Base-by-base conservation (phyloP, 2,888 invertebrate species). In the Biston betularia region DNA sequence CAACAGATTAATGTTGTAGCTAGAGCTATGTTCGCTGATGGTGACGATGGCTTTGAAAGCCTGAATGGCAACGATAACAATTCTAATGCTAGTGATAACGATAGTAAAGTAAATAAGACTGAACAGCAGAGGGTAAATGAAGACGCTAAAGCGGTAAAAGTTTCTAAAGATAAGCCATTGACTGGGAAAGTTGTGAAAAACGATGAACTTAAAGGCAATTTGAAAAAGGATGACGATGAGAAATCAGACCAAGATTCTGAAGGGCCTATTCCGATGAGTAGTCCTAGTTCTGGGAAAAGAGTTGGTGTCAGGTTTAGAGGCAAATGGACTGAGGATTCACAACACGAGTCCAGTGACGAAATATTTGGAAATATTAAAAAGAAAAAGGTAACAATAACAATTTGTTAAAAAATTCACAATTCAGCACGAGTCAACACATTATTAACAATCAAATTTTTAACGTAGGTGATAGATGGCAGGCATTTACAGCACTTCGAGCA, bases 41-140 rank as follows among this genome's bases (percentile, higher is more conserved):
- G 97, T 82, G 97, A 97, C 81, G 97, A 97, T 81, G 97, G 97
- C 12, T 97, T 97, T 79, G 97, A 97, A 89, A 97, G 97, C 84
- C 94, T 97, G 9, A 97, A 97, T 78, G 97, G 97, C 10, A 97
- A 97, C 79, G 97, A 97, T 12, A 97, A 97, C 82, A 96, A 96
- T 73, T 97, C 97, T 0, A 95, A 96, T 79, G 95, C 95, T 61
- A 96, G 96, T 73, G 92, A 94, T 69, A 88, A 80, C 49, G 93
- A 93, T 46, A 87, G 79, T 57, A 81, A 76, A 70, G 42, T 69
- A 33, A 81, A 54, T 44, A 56, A 79, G 66, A 77, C 74, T 75
- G 77, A 77, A 59, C 57, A 56, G 46, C 66, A 70, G 45, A 50
- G 72, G n/a, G 40, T 34, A 58, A 72, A 61, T 46, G 69, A 67